Percentiles rank a stretch among this genome's conserved stretches.
Evolutionary conservation across 2,797 vertebrate genomes (phyloP).

Genomic region (Melanotaenia nigrans): DNA sequence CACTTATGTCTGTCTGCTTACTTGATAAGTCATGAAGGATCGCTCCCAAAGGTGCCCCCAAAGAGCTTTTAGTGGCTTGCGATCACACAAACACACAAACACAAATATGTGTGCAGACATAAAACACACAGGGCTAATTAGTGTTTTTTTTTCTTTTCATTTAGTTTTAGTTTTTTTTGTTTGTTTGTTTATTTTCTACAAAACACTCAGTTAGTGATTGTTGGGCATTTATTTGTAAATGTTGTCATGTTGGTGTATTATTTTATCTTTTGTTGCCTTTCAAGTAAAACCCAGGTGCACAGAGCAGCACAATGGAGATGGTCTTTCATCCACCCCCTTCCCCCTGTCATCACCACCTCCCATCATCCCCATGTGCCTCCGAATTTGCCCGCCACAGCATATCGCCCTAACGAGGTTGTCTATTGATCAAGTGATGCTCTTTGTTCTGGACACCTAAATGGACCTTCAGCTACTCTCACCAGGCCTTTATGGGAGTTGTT

Average conservation of each 20-base stretch:
- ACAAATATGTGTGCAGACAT: conserved; percentile 19
- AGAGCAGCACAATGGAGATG: conserved; percentile 14
- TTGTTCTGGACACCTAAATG: conserved; percentile 73
- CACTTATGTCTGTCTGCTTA: conserved; percentile 66
- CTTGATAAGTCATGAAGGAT: conserved; percentile 77
- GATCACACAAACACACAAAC: conserved; percentile 50
- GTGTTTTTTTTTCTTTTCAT: conserved; percentile 20
- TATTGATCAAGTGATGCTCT: conserved; percentile 77
- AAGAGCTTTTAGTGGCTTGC: conserved; percentile 80
- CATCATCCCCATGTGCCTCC: conserved; percentile 44
- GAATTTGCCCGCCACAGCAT: conserved; percentile 64
- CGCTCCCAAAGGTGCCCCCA: conserved; percentile 72
- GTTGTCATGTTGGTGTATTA: conserved; percentile 28
- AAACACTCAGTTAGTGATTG: conserved; percentile 48
- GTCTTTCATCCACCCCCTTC: conserved; percentile 1
- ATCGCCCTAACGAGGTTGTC: conserved; percentile 75
- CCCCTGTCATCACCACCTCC: conserved; percentile 29
- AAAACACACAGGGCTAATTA: conserved; percentile 48
- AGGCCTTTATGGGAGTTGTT: conserved; percentile 67
- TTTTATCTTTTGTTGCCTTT: conserved; percentile 32
- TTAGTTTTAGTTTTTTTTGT: not conserved
- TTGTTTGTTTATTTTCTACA: conserved; percentile 16
- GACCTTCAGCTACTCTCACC: conserved; percentile 67
- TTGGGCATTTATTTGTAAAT: conserved; percentile 17
- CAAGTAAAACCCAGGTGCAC: conserved; percentile 5